Conservation (phyloP, 30 jellyfish, hydroid and myxozoan genomes). For the Aurelia coerulea region DNA sequence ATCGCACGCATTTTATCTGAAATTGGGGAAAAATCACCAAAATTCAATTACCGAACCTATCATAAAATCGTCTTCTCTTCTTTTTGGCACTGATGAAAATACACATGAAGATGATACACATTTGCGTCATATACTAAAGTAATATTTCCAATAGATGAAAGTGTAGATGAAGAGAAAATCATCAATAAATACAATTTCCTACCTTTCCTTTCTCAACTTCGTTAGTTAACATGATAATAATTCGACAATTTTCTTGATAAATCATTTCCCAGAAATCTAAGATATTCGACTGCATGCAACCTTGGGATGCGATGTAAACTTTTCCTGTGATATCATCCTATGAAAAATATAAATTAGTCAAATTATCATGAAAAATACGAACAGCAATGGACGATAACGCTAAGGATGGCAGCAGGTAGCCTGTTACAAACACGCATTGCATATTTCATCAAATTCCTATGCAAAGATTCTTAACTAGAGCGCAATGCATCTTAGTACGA, state of each 20-base stretch:
- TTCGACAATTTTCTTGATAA: conserved; percentile 83
- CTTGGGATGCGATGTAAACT: conserved; percentile 92
- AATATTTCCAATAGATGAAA: no score
- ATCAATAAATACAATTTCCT: background rate
- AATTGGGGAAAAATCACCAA: background rate
- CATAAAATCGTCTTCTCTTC: no score
- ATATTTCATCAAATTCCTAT: no score
- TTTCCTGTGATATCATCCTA: conserved; percentile 92
- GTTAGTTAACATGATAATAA: conserved; percentile 89
- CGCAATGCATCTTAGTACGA: no score
- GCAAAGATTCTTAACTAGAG: no score
- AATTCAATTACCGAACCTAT: no score
- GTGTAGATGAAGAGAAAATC: no score
- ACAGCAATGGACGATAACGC: background rate
- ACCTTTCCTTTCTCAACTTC: conserved; percentile 97
- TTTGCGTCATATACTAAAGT: no score
- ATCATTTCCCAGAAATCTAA: conserved; percentile 97
- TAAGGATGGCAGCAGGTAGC: background rate
- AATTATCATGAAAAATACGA: background rate
- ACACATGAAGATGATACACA: no score
- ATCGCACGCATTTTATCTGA: conserved; percentile 88
- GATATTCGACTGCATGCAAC: conserved; percentile 82
- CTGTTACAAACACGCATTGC: no score
- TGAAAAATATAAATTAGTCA: background rate
- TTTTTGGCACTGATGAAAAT: no score